Evolutionary conservation across 2,888 invertebrate species (phyloP).

Genomic region (Brenthis hecate): DNA sequence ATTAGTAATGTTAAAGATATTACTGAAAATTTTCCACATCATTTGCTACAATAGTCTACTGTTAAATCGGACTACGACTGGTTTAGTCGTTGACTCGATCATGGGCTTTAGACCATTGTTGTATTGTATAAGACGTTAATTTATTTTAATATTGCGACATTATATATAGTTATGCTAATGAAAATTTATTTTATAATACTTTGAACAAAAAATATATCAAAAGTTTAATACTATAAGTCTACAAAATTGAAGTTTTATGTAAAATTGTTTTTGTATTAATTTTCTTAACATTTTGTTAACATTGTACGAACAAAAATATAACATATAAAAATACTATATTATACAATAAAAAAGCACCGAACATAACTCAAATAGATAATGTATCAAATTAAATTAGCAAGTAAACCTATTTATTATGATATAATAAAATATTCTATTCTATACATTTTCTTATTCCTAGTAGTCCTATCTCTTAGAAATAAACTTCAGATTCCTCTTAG

Average conservation of each 20-base stretch:
- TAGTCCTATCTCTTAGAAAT: constrained; percentile 30
- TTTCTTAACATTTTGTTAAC: background rate
- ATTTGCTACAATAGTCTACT: background rate
- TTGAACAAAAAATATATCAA: too few species aligned
- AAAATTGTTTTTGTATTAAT: too few species aligned
- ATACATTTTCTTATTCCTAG: constrained; percentile 34
- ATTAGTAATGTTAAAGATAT: constrained; percentile 23
- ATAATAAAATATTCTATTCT: constrained; percentile 18
- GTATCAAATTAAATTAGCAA: constrained; percentile 6
- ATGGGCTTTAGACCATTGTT: constrained; percentile 6
- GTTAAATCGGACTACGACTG: constrained; percentile 16
- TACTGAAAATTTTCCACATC: constrained; percentile 17
- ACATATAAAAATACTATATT: background rate
- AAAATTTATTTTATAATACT: too few species aligned
- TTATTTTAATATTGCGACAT: background rate
- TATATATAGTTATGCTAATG: too few species aligned
- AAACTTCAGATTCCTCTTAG: constrained; percentile 32
- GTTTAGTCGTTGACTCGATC: constrained; percentile 13
- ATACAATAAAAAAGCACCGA: constrained; percentile 8
- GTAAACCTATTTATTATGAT: constrained; percentile 7
- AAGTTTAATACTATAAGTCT: too few species aligned
- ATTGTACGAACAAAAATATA: background rate
- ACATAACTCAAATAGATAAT: background rate
- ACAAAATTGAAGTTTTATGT: too few species aligned
- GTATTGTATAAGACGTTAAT: background rate